Percentiles rank a stretch among this genome's conserved stretches.
These are phyloP conservation scores for Aporophyla nigra DNA, from an alignment of 2,888 invertebrate species.

Conservation along the genomic window DNA sequence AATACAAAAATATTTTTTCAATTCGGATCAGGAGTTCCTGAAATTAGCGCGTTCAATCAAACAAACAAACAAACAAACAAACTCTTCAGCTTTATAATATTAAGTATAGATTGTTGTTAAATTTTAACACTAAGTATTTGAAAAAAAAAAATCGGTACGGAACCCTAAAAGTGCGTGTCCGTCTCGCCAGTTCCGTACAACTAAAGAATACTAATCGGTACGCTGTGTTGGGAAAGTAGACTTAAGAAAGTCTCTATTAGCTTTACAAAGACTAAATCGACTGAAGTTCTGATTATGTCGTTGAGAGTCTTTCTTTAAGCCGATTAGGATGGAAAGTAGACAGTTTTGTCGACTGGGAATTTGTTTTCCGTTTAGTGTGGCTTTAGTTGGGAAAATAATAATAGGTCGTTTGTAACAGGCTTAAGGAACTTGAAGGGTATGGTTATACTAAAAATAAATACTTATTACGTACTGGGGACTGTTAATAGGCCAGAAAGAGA, in stretches of 20 bases:
- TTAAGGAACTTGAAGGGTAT: not conserved
- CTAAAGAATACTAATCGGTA: slow-evolving; percentile 56
- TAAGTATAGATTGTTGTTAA: no score
- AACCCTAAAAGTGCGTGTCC: no score
- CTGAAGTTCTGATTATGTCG: slow-evolving; percentile 57
- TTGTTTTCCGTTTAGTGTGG: slow-evolving; percentile 28
- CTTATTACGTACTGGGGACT: not conserved
- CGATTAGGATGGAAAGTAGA: slow-evolving; percentile 50
- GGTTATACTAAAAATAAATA: not conserved
- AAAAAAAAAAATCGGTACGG: not conserved
- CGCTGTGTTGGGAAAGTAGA: slow-evolving; percentile 41
- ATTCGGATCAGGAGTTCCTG: no score
- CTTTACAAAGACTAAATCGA: slow-evolving; percentile 39
- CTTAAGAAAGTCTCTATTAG: slow-evolving; percentile 48
- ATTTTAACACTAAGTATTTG: no score
- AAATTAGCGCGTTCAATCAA: no score
- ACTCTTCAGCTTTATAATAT: no score
- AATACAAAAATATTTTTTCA: no score
- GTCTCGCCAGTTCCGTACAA: not conserved
- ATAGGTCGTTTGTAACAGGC: not conserved
- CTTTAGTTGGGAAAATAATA: slow-evolving; percentile 1
- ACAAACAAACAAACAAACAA: no score
- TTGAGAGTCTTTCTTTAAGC: slow-evolving; percentile 41
- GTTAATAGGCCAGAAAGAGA: not conserved
- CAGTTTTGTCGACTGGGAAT: slow-evolving; percentile 31